phyloP scores from a whole-genome alignment of 1,140 invertebrate species.

The Pseudachorutes palmiensis region DNA sequence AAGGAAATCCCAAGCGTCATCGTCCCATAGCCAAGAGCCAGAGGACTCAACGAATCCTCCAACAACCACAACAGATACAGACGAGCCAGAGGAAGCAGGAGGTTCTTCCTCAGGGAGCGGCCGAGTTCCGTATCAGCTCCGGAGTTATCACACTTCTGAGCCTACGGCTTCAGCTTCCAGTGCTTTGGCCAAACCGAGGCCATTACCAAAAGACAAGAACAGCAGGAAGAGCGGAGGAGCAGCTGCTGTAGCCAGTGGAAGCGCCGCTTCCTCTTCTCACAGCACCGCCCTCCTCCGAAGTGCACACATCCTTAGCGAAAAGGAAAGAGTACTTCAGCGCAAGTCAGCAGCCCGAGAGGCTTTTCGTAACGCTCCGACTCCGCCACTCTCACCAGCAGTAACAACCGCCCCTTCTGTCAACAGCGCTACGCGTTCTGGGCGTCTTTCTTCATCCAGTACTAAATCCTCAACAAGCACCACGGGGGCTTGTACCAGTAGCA shows the following conservation, averaged over 20 bases:
- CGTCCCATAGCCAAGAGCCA: not conserved
- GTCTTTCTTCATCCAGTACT: constrained; percentile 39
- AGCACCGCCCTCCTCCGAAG: constrained; percentile 17
- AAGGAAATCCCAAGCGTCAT: not conserved
- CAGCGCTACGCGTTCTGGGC: constrained; percentile 18
- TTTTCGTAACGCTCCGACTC: no score
- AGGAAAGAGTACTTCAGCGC: constrained; percentile 29
- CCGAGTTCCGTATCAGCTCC: constrained; percentile 25
- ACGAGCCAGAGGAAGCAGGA: constrained; percentile 8
- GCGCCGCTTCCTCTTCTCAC: no score
- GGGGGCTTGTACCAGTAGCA: constrained; percentile 66
- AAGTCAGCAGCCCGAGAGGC: constrained; percentile 2
- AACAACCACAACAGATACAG: constrained; percentile 18
- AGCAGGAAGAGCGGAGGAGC: constrained; percentile 5
- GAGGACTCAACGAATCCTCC: constrained; percentile 7
- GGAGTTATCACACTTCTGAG: constrained; percentile 26
- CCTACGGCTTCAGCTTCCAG: not conserved
- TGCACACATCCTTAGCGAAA: constrained; percentile 35
- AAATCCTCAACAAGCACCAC: constrained; percentile 47
- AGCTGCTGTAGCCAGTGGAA: no score
- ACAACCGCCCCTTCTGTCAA: no score
- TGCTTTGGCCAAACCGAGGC: no score
- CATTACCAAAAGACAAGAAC: constrained; percentile 1
- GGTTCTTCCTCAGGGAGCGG: not conserved
- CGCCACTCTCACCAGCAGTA: no score